Conservation (phyloP, 2,888 invertebrate genomes). For the Melanargia galathea region DNA sequence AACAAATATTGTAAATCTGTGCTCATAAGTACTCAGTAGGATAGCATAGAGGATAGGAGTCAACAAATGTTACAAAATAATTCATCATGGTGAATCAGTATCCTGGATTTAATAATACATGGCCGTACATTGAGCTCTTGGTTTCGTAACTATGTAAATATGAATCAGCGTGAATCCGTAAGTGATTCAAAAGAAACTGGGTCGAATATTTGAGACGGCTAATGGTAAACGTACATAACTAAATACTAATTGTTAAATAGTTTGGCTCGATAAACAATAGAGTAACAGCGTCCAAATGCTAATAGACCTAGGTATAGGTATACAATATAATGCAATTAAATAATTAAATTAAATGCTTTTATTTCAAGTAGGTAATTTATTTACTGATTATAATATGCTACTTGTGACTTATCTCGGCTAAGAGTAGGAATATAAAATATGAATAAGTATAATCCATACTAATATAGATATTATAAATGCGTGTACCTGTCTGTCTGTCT, state of each 20-base stretch:
- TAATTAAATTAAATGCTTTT: too few species aligned
- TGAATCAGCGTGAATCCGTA: slow-evolving; percentile 30
- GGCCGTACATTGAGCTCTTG: neutral
- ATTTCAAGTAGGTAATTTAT: too few species aligned
- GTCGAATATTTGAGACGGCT: slow-evolving; percentile 25
- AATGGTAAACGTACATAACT: neutral
- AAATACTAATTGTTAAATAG: neutral
- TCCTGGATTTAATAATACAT: slow-evolving; percentile 5
- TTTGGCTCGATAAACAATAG: neutral
- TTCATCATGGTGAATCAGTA: slow-evolving; percentile 2
- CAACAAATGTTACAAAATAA: neutral
- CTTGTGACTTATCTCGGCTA: too few species aligned
- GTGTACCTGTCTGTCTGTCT: too few species aligned
- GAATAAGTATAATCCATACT: too few species aligned
- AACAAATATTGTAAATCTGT: too few species aligned
- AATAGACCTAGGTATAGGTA: too few species aligned
- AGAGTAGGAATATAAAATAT: too few species aligned
- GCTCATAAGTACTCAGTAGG: too few species aligned
- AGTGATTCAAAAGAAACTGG: slow-evolving; percentile 33
- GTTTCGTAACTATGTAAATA: slow-evolving; percentile 35
- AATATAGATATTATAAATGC: too few species aligned
- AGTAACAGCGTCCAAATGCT: neutral
- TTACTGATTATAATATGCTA: too few species aligned
- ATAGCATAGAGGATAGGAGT: neutral
- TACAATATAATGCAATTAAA: too few species aligned